A percentile compares a stretch with the other conserved stretches of the same genome.
These are phyloP conservation scores for Thunnus thynnus DNA, from an alignment of 2,113 vertebrate genomes.

Conservation along the genomic window DNA sequence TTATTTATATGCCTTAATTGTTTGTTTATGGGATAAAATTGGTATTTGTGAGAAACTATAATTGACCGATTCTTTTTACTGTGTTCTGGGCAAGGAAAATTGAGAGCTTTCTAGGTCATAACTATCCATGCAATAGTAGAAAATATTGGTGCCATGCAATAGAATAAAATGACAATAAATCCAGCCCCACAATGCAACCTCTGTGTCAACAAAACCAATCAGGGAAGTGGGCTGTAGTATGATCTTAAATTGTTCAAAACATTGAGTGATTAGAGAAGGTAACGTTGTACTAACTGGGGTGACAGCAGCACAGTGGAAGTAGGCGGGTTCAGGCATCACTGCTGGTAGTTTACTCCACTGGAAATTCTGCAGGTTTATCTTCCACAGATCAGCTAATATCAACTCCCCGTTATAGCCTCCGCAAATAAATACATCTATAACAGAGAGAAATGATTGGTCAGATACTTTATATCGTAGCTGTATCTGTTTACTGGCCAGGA, in stretches of 20 bases:
- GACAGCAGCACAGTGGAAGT: constrained; percentile 98
- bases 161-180: too few species aligned
- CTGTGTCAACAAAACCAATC: too few species aligned
- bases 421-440: constrained; percentile 94
- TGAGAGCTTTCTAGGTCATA: too few species aligned
- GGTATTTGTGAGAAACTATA: too few species aligned
- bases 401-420: constrained; percentile 96
- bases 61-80: not conserved
- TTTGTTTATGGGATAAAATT: too few species aligned
- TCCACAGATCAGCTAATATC: constrained; percentile 97
- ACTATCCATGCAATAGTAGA: too few species aligned
- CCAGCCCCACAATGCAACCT: too few species aligned
- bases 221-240: too few species aligned
- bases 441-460: not conserved
- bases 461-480: not conserved
- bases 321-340: constrained; percentile 96
- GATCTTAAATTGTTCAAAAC: too few species aligned
- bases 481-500: not conserved
- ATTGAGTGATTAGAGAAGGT: too few species aligned
- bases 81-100: not conserved
- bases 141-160: too few species aligned
- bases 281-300: constrained; percentile 90
- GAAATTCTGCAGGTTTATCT: constrained; percentile 93
- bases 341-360: constrained; percentile 96
- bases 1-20: too few species aligned